These are phyloP conservation scores for Andrena praecox DNA, from an alignment of 2,888 invertebrate genomes.

Conservation along the genomic window DNA sequence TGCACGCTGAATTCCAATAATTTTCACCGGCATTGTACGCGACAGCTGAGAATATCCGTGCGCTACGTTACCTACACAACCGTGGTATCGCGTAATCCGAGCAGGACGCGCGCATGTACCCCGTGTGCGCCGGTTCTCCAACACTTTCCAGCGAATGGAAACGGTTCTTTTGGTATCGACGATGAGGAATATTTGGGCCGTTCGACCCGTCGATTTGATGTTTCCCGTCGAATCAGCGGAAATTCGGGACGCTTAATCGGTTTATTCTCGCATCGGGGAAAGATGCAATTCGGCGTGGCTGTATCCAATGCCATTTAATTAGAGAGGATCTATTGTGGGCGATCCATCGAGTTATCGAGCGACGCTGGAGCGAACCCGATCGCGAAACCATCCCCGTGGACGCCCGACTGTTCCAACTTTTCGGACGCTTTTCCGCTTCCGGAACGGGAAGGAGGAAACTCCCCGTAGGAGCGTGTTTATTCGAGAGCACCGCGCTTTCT, in stretches of 20 bases:
- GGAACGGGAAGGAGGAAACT: slow-evolving; percentile 27
- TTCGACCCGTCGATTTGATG: neutral
- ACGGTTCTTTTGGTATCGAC: neutral
- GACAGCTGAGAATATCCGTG: slow-evolving; percentile 23
- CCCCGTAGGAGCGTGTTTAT: slow-evolving; percentile 43
- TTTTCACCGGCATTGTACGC: slow-evolving; percentile 16
- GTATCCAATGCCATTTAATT: slow-evolving; percentile 20
- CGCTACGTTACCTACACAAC: neutral
- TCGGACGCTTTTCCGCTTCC: neutral
- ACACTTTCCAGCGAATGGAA: neutral
- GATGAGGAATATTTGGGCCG: neutral
- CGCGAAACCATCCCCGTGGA: neutral
- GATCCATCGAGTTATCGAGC: slow-evolving; percentile 8
- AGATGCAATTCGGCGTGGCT: neutral
- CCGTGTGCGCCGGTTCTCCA: neutral
- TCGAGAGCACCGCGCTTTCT: slow-evolving; percentile 27
- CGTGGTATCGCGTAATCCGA: neutral
- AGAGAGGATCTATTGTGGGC: neutral
- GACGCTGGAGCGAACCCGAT: neutral
- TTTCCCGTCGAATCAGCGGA: neutral
- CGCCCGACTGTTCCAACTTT: slow-evolving; percentile 8
- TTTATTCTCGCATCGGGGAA: neutral
- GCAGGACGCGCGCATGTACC: too few species aligned
- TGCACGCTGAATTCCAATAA: slow-evolving; percentile 31
- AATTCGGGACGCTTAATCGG: slow-evolving; percentile 8